A percentile compares a stretch with the other conserved stretches of the same genome.
Evolutionary conservation across 2,113 vertebrate genomes (phyloP).

Genomic region (Pygoscelis antarcticus): DNA sequence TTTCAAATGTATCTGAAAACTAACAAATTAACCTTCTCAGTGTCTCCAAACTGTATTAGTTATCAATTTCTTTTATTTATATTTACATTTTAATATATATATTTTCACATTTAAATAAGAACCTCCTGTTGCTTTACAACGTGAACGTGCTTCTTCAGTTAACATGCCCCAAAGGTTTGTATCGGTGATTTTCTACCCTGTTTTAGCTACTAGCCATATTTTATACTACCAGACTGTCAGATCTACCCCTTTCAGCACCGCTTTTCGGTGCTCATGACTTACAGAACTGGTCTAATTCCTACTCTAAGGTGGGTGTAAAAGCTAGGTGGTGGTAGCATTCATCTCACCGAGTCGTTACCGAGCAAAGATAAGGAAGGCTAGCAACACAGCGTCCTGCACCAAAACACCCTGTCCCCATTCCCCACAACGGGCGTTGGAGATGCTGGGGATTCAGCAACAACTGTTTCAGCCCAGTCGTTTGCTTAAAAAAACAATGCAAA

Average conservation of each 20-base stretch:
- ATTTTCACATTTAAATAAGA: neutral
- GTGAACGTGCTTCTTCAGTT: neutral
- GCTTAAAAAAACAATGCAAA: neutral
- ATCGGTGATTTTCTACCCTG: rapidly evolving
- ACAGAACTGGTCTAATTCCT: neutral
- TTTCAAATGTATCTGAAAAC: too few relatives aligned
- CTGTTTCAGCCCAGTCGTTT: neutral
- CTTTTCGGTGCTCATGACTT: neutral
- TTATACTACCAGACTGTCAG: too few relatives aligned
- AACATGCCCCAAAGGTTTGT: neutral
- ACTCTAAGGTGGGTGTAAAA: neutral
- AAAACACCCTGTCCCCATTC: rapidly evolving
- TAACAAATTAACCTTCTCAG: neutral
- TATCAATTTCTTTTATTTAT: neutral
- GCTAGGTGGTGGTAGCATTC: neutral
- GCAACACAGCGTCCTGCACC: neutral
- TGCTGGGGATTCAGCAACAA: neutral
- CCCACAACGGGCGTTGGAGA: rapidly evolving
- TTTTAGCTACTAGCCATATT: neutral
- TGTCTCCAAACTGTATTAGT: neutral
- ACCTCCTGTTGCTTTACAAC: neutral
- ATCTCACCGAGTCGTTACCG: rapidly evolving
- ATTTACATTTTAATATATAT: too few relatives aligned
- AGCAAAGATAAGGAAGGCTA: neutral
- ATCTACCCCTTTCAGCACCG: neutral